phyloP scores from a whole-genome alignment of 2,113 vertebrate genomes.

The Emberiza fucata region DNA sequence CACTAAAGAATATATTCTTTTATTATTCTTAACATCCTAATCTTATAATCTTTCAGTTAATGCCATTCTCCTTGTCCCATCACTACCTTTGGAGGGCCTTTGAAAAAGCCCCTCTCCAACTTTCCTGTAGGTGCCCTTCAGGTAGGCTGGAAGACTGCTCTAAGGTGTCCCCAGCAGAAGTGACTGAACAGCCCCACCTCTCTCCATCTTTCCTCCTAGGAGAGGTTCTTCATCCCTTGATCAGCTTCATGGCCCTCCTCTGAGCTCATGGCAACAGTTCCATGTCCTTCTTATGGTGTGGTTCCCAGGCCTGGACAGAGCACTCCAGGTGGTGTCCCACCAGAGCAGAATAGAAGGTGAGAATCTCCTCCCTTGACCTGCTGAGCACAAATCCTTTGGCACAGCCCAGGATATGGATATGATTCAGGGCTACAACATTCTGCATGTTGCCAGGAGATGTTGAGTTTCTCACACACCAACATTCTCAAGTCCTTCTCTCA shows the following conservation, averaged over 20 bases:
- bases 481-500: neutral
- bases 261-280: neutral
- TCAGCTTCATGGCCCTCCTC: neutral
- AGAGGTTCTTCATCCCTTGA: neutral
- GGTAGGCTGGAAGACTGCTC: neutral
- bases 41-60: neutral
- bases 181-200: rapidly evolving
- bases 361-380: neutral
- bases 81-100: neutral
- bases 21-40: neutral
- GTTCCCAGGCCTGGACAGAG: too few relatives aligned
- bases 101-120: neutral
- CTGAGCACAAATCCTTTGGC: neutral
- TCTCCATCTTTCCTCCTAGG: neutral
- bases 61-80: neutral
- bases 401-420: neutral
- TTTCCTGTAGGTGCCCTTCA: neutral
- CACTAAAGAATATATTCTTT: neutral
- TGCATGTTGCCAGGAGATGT: neutral
- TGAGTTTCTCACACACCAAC: neutral
- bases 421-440: neutral
- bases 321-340: too few relatives aligned
- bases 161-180: neutral
- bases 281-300: neutral
- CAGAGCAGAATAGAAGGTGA: neutral